Evolutionary conservation across 2,888 invertebrate species (phyloP).

Genomic region (Caenorhabditis plicata): DNA sequence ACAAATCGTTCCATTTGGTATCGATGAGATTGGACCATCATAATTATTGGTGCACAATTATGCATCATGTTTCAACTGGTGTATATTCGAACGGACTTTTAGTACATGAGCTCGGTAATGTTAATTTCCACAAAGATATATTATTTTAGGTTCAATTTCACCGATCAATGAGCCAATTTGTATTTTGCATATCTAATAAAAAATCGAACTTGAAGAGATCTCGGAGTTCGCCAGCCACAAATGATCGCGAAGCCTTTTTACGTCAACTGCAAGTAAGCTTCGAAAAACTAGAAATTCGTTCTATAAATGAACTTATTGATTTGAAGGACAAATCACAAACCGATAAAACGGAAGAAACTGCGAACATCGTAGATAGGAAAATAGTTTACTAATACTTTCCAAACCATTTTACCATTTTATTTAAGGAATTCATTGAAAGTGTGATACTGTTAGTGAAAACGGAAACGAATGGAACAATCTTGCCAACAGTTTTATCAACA

Average conservation of each 20-base stretch:
- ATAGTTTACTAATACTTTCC: too few species aligned
- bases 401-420: too few species aligned
- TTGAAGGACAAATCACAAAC: neutral
- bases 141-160: slow-evolving; percentile 30
- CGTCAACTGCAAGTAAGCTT: slow-evolving; percentile 14
- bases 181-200: slow-evolving; percentile 32
- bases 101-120: neutral
- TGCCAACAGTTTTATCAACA: slow-evolving; percentile 28
- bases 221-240: too few species aligned
- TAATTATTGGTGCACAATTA: slow-evolving; percentile 15
- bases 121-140: neutral
- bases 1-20: slow-evolving; percentile 29
- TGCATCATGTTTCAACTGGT: slow-evolving; percentile 22
- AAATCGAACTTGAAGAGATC: slow-evolving; percentile 9
- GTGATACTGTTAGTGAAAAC: slow-evolving; percentile 23
- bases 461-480: slow-evolving; percentile 23
- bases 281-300: too few species aligned
- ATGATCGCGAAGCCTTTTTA: slow-evolving; percentile 25
- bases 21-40: slow-evolving; percentile 16
- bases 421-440: slow-evolving; percentile 26
- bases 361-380: slow-evolving; percentile 2
- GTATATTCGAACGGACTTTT: slow-evolving; percentile 24
- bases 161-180: slow-evolving; percentile 31
- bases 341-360: slow-evolving; percentile 6
- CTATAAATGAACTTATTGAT: too few species aligned